Base-by-base conservation (phyloP, 2,113 vertebrate genomes). In the Phyllopteryx taeniolatus region DNA sequence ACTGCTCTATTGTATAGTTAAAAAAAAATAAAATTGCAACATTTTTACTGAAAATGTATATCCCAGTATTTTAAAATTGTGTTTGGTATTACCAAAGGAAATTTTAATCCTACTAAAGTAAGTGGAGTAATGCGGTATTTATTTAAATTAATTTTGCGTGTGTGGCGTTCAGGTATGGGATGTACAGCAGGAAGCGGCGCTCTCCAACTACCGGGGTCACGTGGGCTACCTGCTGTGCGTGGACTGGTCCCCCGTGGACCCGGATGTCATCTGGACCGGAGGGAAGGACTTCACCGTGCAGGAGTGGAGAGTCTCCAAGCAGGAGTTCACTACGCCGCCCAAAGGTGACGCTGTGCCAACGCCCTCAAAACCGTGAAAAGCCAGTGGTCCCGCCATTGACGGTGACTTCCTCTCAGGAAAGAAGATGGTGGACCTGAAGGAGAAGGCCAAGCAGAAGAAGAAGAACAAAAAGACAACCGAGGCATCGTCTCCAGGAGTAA, bases 221-320 rank as follows among this genome's bases (percentile, higher is more conserved):
- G 79, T 84, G 1, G 95, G 96, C 4, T 92, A 95, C 17, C 90
- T 99, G 47, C 92, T 99, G 12, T 94, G 94, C 2, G 94, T 96
- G 6, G 94, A 93, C 1, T 99, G 98, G 98, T 99, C 96, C 0
- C 94, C 95, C 0, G 85, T 96, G 43, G 95, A 99, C 19, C 84
- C 95, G 0, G 96, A 99, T 17, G 78, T 88, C 80, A 71, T 99
- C 82, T 99, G 96, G 87, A 98, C 96, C 0, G 98, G 97, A 71
- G 98, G 94, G 15, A 96, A 97, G 85, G 98, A 99, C 86, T 99
- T 98, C 87, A 95, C 94, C 27, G 92, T 96, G 65, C 95, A 98
- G 68, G 95, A 93, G 70, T 99, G 98, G 98, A 88, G 85, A 2
- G 76, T 94, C 72, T 94, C 94, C 71, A 93, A 93, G 79, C 98